phyloP scores from a whole-genome alignment of 2,888 invertebrate genomes.

The Amphipoea oculea region DNA sequence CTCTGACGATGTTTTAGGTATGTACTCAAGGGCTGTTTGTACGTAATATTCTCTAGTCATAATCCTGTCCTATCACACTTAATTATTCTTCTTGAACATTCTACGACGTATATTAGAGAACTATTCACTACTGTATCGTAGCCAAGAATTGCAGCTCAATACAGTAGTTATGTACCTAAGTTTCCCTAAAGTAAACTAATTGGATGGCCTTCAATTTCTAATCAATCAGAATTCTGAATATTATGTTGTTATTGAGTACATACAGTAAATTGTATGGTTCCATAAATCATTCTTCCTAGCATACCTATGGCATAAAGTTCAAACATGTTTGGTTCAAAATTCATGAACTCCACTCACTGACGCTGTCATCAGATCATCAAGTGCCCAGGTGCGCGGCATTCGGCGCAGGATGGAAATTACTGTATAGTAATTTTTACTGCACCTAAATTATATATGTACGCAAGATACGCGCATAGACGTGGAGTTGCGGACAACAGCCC shows the following conservation, averaged over 20 bases:
- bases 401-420: not conserved
- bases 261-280: not conserved
- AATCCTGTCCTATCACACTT: too few species aligned
- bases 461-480: too few species aligned
- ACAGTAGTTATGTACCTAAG: not conserved
- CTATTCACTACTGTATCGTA: not conserved
- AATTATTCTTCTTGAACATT: slow-evolving; percentile 14
- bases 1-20: slow-evolving; percentile 87
- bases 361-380: not conserved
- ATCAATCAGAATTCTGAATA: not conserved
- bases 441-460: not conserved
- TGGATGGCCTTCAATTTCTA: slow-evolving; percentile 4
- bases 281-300: not conserved
- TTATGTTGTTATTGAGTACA: not conserved
- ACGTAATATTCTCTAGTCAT: not conserved
- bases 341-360: not conserved
- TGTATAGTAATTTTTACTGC: not conserved
- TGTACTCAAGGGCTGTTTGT: slow-evolving; percentile 51
- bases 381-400: not conserved
- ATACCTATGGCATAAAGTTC: not conserved
- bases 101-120: not conserved
- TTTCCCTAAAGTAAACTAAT: not conserved
- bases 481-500: too few species aligned
- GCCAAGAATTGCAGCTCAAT: not conserved
- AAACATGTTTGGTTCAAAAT: not conserved